phyloP scores from a whole-genome alignment of 2,113 vertebrate genomes.

The Myotis lucifugus region DNA sequence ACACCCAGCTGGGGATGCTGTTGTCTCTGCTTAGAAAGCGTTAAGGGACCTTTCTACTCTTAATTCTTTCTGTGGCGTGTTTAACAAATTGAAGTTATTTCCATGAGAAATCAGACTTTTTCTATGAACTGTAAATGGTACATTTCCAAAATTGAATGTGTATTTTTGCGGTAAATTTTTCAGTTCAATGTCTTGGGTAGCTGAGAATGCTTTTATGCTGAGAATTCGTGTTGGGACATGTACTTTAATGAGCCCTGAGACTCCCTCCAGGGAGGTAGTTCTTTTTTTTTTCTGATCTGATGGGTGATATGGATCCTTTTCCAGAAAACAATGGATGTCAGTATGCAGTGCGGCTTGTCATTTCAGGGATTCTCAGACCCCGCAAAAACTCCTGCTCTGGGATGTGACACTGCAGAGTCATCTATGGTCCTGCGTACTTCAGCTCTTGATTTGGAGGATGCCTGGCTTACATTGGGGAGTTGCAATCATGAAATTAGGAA shows the following conservation, averaged over 20 bases:
- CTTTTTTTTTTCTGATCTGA: conserved; percentile 33
- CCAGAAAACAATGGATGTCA: background rate
- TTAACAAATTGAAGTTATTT: conserved; percentile 5
- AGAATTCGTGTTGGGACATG: conserved; percentile 11
- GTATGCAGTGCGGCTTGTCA: background rate
- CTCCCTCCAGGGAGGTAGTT: background rate
- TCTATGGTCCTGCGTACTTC: background rate
- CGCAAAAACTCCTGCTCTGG: background rate
- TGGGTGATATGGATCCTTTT: background rate
- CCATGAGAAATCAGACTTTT: background rate
- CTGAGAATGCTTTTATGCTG: conserved; percentile 25
- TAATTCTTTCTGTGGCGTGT: background rate
- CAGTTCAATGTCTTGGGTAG: background rate
- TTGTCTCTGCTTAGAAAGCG: background rate
- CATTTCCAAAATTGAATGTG: background rate
- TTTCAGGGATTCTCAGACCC: background rate
- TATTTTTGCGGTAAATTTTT: background rate
- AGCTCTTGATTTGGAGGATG: background rate
- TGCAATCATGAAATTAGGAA: background rate
- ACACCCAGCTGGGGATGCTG: background rate
- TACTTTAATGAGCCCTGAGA: background rate
- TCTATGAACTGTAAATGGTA: background rate
- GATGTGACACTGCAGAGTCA: background rate
- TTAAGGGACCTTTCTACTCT: background rate
- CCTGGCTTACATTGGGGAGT: background rate